Evolutionary conservation across 1,140 invertebrate species (phyloP).

Genomic region (Meloidogyne chitwoodi): DNA sequence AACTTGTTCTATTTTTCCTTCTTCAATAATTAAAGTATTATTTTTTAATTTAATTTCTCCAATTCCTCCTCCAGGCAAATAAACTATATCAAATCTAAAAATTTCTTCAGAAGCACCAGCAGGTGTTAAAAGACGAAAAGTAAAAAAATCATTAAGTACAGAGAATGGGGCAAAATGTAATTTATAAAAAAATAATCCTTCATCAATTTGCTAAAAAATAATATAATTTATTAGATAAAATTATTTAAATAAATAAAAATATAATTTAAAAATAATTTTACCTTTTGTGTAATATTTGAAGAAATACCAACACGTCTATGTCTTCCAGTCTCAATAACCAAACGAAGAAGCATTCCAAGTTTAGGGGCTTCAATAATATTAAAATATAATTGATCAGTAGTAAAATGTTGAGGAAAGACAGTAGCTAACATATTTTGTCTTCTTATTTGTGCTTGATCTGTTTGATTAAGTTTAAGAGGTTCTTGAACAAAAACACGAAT

Average conservation of each 20-base stretch:
- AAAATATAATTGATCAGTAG: conserved; percentile 44
- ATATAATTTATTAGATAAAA: neutral
- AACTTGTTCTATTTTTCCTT: conserved; percentile 45
- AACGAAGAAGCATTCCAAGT: conserved; percentile 51
- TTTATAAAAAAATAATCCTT: conserved; percentile 47
- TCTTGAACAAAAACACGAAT: conserved; percentile 55
- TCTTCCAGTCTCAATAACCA: conserved; percentile 20
- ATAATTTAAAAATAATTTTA: conserved; percentile 6
- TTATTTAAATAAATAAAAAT: neutral
- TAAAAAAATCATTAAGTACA: conserved; percentile 58
- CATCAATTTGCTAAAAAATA: conserved; percentile 49
- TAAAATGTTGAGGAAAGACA: conserved; percentile 51
- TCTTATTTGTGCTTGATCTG: conserved; percentile 34
- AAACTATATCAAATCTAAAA: conserved; percentile 52
- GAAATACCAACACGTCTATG: conserved; percentile 53
- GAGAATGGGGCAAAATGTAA: conserved; percentile 56
- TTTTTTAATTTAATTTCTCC: conserved; percentile 51
- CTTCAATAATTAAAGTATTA: conserved; percentile 52
- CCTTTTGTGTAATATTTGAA: conserved; percentile 59
- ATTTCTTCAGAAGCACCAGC: conserved; percentile 49
- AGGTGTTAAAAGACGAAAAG: conserved; percentile 52
- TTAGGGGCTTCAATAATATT: conserved; percentile 58
- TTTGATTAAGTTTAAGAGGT: conserved; percentile 52
- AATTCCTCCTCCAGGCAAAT: conserved; percentile 46
- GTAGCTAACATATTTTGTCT: conserved; percentile 51